Base-by-base conservation (phyloP, 2,113 vertebrate species). In the Capra hircus region DNA sequence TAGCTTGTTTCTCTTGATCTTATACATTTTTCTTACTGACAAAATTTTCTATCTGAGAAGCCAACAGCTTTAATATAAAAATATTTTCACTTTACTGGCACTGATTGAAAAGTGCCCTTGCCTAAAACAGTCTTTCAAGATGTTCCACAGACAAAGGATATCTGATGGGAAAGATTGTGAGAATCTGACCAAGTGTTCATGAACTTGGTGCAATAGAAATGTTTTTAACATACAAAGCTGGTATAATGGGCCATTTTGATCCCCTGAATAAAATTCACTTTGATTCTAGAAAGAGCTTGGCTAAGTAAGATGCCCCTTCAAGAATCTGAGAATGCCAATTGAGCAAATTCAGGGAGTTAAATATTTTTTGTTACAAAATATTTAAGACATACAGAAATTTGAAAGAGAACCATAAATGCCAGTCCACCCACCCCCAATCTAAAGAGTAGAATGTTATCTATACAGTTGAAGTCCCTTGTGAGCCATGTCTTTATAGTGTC, bases 41-140 rank as follows among this genome's bases (percentile, higher is more conserved):
- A 92, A 43, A 23, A 52, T 74, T 94, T 97, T 97, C 94, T 87
- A 13, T 87, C 89, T 86, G 53, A 81, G 28, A 96, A 95, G n/a
- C 78, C 67, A 9, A 45, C 36, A 64, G 17, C 50, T 50, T 94
- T 92, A 74, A 88, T 88, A 83, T 81, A 52, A 88, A 40, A 92
- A 50, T 92, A 59, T 62, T 98, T 97, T 97, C 85, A 81, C 40
- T 97, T 96, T 89, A 71, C 78, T 45, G 81, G 30, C 25, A 67
- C n/a, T 50, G 57, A 78, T 43, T 52, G 60, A 83, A 93, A 91
- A 85, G 77, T 94, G 95, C 10, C 21, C 17, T 94, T 94, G 81
- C 40, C 59, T 92, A 95, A 60, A 67, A 14, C 48, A 64, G 62
- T 85, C 43, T 96, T 81, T 91, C 33, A 96, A 86, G 78, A 11